These are phyloP conservation scores for Ctenopoma kingsleyae DNA, from an alignment of 2,797 vertebrate genomes.

Conservation along the genomic window DNA sequence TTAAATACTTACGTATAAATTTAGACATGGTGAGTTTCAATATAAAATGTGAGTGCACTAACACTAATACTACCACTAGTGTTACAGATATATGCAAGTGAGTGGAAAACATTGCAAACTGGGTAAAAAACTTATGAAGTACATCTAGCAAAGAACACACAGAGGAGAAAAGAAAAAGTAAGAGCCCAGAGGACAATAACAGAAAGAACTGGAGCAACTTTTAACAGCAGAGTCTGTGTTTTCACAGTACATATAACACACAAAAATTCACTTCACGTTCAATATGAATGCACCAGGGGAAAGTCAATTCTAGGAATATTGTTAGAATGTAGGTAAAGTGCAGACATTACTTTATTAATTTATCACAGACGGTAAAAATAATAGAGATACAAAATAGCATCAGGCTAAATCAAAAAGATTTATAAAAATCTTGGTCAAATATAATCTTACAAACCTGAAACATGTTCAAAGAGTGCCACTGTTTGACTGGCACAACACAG, in stretches of 20 bases:
- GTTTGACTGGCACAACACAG: conserved; percentile 31
- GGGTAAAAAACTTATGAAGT: neutral
- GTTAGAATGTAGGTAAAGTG: neutral
- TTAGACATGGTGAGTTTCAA: conserved; percentile 2
- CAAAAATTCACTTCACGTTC: neutral
- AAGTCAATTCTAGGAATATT: neutral
- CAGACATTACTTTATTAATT: neutral
- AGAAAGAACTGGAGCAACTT: conserved; percentile 11
- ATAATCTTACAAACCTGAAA: conserved; percentile 25
- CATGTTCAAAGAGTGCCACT: conserved; percentile 10
- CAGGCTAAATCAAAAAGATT: neutral
- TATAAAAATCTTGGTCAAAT: neutral
- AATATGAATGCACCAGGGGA: neutral
- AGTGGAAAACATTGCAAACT: neutral
- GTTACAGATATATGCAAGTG: neutral
- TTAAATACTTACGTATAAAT: neutral
- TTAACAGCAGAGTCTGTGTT: conserved; percentile 21
- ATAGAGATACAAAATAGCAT: too few species aligned
- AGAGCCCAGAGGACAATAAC: conserved; percentile 5
- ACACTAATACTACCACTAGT: too few species aligned
- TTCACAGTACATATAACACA: conserved; percentile 5
- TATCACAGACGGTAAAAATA: neutral
- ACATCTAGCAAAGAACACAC: conserved; percentile 6
- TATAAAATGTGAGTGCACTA: neutral
- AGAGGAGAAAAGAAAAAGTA: conserved; percentile 11